Percentiles rank a stretch among this genome's conserved stretches.
Conservation (phyloP, 1,140 invertebrate genomes). For the Monochamus saltuarius region DNA sequence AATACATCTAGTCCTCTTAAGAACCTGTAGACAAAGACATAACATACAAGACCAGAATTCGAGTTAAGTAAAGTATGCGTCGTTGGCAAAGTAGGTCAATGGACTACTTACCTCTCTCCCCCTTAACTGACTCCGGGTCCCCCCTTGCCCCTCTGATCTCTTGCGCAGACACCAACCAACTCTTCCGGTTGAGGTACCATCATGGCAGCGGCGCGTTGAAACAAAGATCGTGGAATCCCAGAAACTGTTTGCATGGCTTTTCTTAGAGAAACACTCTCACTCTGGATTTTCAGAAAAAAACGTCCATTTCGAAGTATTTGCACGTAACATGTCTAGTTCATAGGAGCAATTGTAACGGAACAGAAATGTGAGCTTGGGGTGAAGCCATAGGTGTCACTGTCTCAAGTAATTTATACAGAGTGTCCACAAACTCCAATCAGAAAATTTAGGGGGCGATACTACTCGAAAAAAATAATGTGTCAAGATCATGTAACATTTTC, state of each 20-base stretch:
- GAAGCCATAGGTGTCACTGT: too few species aligned
- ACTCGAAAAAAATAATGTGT: too few species aligned
- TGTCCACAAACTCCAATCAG: too few species aligned
- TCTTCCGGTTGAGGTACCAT: conserved; percentile 29
- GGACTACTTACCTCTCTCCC: conserved; percentile 33
- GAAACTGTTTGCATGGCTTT: neutral
- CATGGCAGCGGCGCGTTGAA: conserved; percentile 9
- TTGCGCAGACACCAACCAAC: conserved; percentile 16
- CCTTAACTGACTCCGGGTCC: conserved; percentile 26
- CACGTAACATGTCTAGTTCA: too few species aligned
- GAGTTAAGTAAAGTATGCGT: conserved; percentile 32
- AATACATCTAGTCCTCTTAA: too few species aligned
- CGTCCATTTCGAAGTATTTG: too few species aligned
- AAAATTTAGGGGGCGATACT: too few species aligned
- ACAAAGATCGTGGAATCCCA: neutral
- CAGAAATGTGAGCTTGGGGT: too few species aligned
- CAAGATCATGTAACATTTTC: too few species aligned
- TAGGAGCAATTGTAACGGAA: too few species aligned
- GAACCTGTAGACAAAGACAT: conserved; percentile 3
- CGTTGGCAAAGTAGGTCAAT: conserved; percentile 40
- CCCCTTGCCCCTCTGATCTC: conserved; percentile 22
- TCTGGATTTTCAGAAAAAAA: too few species aligned
- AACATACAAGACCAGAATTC: conserved; percentile 6
- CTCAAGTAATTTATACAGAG: too few species aligned
- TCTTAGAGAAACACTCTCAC: neutral